A percentile compares a stretch with the other conserved stretches of the same genome.
Evolutionary conservation across 2,888 invertebrate genomes (phyloP).

Genomic region (Apamea crenata): DNA sequence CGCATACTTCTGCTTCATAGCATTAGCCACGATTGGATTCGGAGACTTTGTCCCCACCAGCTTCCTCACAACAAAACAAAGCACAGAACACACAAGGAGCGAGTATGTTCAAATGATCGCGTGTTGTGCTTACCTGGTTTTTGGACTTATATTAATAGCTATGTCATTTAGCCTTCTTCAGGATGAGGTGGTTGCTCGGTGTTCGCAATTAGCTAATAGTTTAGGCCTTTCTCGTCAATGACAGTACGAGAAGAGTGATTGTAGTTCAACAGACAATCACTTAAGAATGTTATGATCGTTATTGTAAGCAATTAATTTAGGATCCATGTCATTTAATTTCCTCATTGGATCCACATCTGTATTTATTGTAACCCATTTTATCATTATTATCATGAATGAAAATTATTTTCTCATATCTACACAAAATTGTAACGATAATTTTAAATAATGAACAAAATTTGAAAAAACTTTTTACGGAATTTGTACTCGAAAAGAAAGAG

Average conservation of each 20-base stretch:
- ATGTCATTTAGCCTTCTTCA: conserved; percentile 96
- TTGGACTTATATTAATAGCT: conserved; percentile 95
- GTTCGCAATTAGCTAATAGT: conserved; percentile 93
- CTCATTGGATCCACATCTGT: conserved; percentile 73
- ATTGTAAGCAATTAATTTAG: conserved; percentile 76
- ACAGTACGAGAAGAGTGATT: conserved; percentile 89
- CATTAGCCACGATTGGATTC: conserved; percentile 95
- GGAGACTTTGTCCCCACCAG: conserved; percentile 93
- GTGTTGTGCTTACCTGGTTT: conserved; percentile 94
- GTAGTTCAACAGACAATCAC: conserved; percentile 86
- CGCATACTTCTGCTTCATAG: conserved; percentile 96
- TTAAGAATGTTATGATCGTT: conserved; percentile 89
- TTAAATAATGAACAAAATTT: conserved; percentile 72
- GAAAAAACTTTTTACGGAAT: conserved; percentile 85
- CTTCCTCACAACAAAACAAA: conserved; percentile 86
- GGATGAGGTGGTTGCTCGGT: conserved; percentile 94
- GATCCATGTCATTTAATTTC: conserved; percentile 71
- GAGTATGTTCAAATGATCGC: conserved; percentile 94
- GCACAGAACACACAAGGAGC: conserved; percentile 83
- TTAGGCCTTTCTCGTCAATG: conserved; percentile 92
- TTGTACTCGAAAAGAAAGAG: conserved; percentile 84
- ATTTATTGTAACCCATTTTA: conserved; percentile 75
- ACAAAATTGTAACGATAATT: conserved; percentile 72
- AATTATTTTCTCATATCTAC: conserved; percentile 83
- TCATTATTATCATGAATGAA: conserved; percentile 75